Evolutionary conservation across 2,113 vertebrate genomes (phyloP), one percentile per base, ranked within the genome.

Genomic region (Pituophis catenifer): DNA sequence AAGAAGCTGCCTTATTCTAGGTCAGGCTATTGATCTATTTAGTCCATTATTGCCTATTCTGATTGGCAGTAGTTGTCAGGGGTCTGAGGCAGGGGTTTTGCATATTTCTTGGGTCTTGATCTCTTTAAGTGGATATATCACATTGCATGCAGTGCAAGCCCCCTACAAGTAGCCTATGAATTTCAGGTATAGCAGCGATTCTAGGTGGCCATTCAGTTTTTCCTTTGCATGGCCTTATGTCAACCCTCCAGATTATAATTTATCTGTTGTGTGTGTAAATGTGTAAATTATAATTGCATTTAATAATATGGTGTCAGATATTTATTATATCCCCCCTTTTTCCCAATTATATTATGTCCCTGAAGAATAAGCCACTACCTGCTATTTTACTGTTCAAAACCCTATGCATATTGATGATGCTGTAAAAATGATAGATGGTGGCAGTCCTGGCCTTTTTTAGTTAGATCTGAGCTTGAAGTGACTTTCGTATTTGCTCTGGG

Each of bases 341-440:
- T 15, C 38, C 26, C 33, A 38, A 48, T 48, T 89, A 26, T 29
- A 54, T 13, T 19, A 33, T 70, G 52, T 15, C 10, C 44, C 0
- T 0, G 0, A n/a, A 57, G 7, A 0, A 0, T 70, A 81, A 94
- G 92, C 48, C 52, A 65, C 21, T 54, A 57, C n/a, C 19, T 90
- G 48, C 55, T 59, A 59, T 87, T 86, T 90, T 90, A 50, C 75
- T 93, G 65, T 50, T 38, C 38, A 85, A 93, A 92, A 52, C 57
- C 15, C 29, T 29, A 54, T 93, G 89, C 92, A 93, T 93, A 93
- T 90, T 93, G 92, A 93, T 65, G 92, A 90, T 54, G 92, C 75
- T 53, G 48, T 93, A 93, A 93, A 93, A 93, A 90, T 90, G 92
- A 93, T 93, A 54, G 70, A 93, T 93, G 1, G 75, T 50, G n/a